Evolutionary conservation across 2,888 invertebrate genomes (phyloP), one percentile per base, ranked within the genome.

Genomic region (Trissoscelio sp.): DNA sequence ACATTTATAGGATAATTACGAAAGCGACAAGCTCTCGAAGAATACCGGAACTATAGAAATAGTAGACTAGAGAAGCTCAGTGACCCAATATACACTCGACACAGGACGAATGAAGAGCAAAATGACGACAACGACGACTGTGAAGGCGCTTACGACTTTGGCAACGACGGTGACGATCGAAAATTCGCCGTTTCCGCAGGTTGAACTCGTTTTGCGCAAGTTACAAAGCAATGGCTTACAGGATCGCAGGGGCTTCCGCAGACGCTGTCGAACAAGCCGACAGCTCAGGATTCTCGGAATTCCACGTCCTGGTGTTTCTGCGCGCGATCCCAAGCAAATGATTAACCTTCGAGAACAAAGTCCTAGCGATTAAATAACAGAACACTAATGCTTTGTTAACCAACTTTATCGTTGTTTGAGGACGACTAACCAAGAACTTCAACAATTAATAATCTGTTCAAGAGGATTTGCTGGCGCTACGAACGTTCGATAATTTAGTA

Each of bases 321-420:
- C 46, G 39, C 46, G 42, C 57, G 20, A 58, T 51, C 42, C 51
- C 46, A 66, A 60, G 60, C 78, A 66, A 79, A 79, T 79, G 79
- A 79, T 79, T 79, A 79, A 79, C 72, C 79, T 66, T 66, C 51
- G 58, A 9, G 72, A 79, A 72, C 70, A 69, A 72, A 79, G 72
- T 79, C 57, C 66, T 31, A 51, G 72, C 64, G 78, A 79, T 79
- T 72, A 79, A 79, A 78, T 78, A 78, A 78, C 78, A 69, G 70
- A 70, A 53, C 78, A 28, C 46, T 55, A 62, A 70, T 78, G 78
- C 78, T 78, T 78, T 78, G 78, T 78, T 78, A 78, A 78, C 78
- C 57, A 78, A 78, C 78, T 78, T 70, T 57, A 48, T 46, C 70
- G 69, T 57, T 62, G 69, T 69, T 77, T 77, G 62, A 62, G 62